A percentile compares a stretch with the other conserved stretches of the same genome.
phyloP scores from a whole-genome alignment of 2,797 vertebrate genomes.

The Hirundo rustica region DNA sequence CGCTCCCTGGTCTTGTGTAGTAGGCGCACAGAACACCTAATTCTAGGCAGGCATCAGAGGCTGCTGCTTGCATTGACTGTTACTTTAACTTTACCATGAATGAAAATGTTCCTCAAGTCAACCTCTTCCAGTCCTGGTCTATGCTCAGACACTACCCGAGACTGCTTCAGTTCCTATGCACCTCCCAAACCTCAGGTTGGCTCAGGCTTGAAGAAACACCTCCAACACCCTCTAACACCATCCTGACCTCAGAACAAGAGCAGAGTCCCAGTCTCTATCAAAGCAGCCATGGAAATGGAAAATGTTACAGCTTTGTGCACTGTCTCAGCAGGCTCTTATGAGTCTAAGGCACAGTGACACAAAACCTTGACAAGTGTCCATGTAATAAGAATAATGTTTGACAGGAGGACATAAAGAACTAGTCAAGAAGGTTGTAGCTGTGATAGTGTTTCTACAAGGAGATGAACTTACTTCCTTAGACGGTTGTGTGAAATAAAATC shows the following conservation, averaged over 20 bases:
- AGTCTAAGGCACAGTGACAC: not conserved
- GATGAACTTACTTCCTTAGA: not conserved
- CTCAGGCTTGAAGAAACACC: not conserved
- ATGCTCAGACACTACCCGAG: not conserved
- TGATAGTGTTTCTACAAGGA: not conserved
- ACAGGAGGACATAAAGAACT: not conserved
- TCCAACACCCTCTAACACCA: not conserved
- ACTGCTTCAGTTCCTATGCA: not conserved
- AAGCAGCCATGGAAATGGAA: not conserved
- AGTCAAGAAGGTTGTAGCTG: not conserved
- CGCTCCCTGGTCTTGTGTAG: not conserved
- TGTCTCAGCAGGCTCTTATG: not conserved
- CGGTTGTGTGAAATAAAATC: not conserved
- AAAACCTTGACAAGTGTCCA: not conserved
- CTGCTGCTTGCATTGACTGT: not conserved
- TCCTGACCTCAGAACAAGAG: not conserved
- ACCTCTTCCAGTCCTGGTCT: not conserved
- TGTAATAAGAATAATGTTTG: not conserved
- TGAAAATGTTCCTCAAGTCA: not conserved
- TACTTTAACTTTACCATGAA: not conserved
- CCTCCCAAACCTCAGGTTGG: not conserved
- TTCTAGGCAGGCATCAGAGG: not conserved
- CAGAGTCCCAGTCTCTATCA: not conserved
- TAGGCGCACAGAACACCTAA: not conserved
- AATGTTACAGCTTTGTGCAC: not conserved